Conservation (phyloP, 2,113 vertebrate species). For the Phyllostomus discolor region DNA sequence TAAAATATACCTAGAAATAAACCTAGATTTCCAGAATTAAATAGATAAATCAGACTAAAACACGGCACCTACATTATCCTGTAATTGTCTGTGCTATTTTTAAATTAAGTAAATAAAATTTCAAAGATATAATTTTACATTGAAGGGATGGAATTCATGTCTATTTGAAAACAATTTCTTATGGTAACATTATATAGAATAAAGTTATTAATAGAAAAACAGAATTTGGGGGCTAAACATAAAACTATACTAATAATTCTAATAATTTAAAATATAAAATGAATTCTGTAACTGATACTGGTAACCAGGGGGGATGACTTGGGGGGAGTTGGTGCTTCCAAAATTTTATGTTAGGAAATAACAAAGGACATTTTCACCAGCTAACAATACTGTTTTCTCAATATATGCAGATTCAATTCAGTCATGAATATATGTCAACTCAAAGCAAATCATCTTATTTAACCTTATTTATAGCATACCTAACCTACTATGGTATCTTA, state of each 20-base stretch:
- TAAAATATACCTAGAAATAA: background rate
- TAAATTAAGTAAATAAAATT: constrained; percentile 9
- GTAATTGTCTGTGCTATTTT: background rate
- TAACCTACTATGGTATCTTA: background rate
- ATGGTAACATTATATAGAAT: background rate
- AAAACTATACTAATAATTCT: constrained; percentile 28
- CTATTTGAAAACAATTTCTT: background rate
- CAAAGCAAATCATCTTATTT: background rate
- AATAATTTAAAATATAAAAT: constrained; percentile 17
- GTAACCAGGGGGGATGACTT: background rate
- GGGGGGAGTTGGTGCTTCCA: background rate
- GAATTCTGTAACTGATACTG: constrained; percentile 43
- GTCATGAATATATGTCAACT: background rate
- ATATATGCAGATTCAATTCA: background rate
- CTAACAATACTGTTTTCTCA: background rate
- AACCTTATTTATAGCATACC: background rate
- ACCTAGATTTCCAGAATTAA: background rate
- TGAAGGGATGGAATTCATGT: background rate
- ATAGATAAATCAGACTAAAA: background rate
- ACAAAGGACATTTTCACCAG: constrained; percentile 39
- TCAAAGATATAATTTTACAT: background rate
- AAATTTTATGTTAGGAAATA: background rate
- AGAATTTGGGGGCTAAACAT: constrained; percentile 24
- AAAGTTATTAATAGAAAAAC: constrained; percentile 41
- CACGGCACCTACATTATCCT: background rate